A percentile compares a stretch with the other conserved stretches of the same genome.
Evolutionary conservation across 2,888 invertebrate genomes (phyloP).

Genomic region (Dimorphilus gyrociliatus): DNA sequence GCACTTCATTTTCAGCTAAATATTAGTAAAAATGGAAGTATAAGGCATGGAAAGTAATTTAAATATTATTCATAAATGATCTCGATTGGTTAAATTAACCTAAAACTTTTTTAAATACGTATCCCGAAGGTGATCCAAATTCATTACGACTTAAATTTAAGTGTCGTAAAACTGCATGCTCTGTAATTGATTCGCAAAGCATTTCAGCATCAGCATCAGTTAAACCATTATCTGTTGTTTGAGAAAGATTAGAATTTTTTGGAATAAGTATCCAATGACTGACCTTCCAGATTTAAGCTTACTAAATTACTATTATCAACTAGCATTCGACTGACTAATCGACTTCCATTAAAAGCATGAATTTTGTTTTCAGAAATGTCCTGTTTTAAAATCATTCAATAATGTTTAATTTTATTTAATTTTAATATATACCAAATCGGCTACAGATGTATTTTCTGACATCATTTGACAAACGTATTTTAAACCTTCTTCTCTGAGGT

Average conservation of each 20-base stretch:
- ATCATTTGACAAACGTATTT: conserved; percentile 25
- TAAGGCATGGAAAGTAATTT: neutral
- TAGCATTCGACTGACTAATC: too few species aligned
- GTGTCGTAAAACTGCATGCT: conserved; percentile 16
- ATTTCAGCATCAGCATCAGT: conserved; percentile 17
- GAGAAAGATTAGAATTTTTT: neutral
- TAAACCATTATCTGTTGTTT: conserved; percentile 24
- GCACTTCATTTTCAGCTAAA: conserved; percentile 21
- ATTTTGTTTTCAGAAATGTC: too few species aligned
- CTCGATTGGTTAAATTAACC: conserved; percentile 12
- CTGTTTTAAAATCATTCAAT: too few species aligned
- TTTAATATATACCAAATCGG: conserved; percentile 19
- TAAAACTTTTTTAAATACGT: conserved; percentile 18
- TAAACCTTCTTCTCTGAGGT: conserved; percentile 17
- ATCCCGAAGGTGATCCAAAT: conserved; percentile 18
- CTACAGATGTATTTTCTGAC: conserved; percentile 22
- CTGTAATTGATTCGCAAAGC: conserved; percentile 21
- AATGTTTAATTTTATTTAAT: neutral
- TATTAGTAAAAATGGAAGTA: too few species aligned
- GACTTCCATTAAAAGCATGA: too few species aligned
- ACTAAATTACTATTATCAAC: conserved; percentile 3
- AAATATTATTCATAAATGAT: neutral
- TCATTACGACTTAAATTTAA: conserved; percentile 23
- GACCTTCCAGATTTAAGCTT: conserved; percentile 16
- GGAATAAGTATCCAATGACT: neutral